phyloP scores from a whole-genome alignment of 2,888 invertebrate genomes.

The Merodon equestris region DNA sequence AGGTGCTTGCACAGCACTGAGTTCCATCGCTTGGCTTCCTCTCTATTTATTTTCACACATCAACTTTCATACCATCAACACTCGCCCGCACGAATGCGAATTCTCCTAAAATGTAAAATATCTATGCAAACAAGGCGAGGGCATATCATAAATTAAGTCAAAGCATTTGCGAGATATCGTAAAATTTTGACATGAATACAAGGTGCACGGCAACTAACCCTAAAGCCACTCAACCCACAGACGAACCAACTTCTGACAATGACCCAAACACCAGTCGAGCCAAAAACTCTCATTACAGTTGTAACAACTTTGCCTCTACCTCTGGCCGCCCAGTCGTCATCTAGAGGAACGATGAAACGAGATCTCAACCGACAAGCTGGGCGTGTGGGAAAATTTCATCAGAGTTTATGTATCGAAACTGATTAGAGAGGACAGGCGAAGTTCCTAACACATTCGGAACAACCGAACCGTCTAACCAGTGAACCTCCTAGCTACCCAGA shows the following conservation, averaged over 20 bases:
- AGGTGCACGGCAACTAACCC: constrained; percentile 57
- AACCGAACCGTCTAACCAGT: neutral
- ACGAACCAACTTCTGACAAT: constrained; percentile 32
- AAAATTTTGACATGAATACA: constrained; percentile 65
- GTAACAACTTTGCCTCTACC: constrained; percentile 53
- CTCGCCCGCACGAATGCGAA: neutral
- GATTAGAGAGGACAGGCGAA: constrained; percentile 51
- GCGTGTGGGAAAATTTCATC: constrained; percentile 60
- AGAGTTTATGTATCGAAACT: constrained; percentile 68
- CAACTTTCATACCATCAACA: neutral
- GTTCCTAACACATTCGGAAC: constrained; percentile 45
- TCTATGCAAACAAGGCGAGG: constrained; percentile 39
- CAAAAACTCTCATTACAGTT: constrained; percentile 51
- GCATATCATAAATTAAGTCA: constrained; percentile 56
- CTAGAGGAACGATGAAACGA: neutral
- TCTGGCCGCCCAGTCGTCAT: constrained; percentile 31
- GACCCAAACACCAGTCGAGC: constrained; percentile 57
- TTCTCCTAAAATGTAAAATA: constrained; percentile 30
- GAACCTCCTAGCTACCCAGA: neutral
- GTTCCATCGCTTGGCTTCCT: no score
- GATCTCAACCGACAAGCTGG: neutral
- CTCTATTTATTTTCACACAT: no score
- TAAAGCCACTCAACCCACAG: constrained; percentile 16
- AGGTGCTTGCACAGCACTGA: no score
- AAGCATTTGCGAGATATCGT: constrained; percentile 50